Evolutionary conservation across 1,140 invertebrate species (phyloP).

Genomic region (Akabosia matsudoensis): DNA sequence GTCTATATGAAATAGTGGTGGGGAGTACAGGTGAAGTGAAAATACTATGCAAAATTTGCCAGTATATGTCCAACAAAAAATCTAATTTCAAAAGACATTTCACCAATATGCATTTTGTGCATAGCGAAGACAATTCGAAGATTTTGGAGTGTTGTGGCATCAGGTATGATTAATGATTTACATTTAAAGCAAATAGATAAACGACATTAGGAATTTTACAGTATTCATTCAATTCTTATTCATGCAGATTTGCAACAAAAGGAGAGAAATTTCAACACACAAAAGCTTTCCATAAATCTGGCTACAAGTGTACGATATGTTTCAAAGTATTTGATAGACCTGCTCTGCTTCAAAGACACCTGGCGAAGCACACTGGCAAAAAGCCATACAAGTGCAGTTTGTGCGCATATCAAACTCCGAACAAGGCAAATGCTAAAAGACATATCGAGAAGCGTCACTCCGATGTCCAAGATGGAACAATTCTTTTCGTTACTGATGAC

Average conservation of each 20-base stretch:
- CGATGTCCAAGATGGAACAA: neutral
- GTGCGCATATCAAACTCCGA: neutral
- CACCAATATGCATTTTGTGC: slow-evolving; percentile 22
- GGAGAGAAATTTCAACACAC: slow-evolving; percentile 29
- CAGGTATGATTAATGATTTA: neutral
- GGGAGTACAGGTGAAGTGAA: neutral
- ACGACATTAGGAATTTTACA: neutral
- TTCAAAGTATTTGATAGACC: neutral
- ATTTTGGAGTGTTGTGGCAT: slow-evolving; percentile 19
- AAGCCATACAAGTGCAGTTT: slow-evolving; percentile 20
- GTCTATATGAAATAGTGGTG: neutral
- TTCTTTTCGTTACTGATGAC: neutral
- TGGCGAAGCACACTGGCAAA: slow-evolving; percentile 12
- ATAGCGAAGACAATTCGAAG: neutral
- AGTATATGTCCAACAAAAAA: slow-evolving; percentile 16
- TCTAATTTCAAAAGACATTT: slow-evolving; percentile 26
- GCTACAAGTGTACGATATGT: slow-evolving; percentile 12
- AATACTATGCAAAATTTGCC: slow-evolving; percentile 19
- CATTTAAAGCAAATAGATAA: neutral
- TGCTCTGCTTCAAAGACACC: slow-evolving; percentile 4
- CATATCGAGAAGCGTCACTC: slow-evolving; percentile 12
- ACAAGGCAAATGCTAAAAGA: slow-evolving; percentile 13
- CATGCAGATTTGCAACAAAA: slow-evolving; percentile 25
- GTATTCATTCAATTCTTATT: neutral
- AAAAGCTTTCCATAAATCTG: slow-evolving; percentile 13